Evolutionary conservation across 1,140 invertebrate genomes (phyloP).

Genomic region (Harpegnathos saltator): DNA sequence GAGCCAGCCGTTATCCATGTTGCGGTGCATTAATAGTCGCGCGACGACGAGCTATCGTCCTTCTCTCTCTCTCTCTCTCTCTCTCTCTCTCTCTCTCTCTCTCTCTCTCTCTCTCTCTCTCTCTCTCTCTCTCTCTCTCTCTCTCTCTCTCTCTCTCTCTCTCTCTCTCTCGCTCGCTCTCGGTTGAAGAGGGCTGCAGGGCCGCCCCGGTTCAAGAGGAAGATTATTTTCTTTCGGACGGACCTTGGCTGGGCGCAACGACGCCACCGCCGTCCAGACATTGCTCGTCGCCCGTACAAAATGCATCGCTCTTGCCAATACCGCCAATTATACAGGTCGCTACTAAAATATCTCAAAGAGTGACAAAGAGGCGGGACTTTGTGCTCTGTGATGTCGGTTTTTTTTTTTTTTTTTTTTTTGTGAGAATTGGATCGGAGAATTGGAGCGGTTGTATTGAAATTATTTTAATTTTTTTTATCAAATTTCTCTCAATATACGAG

Average conservation of each 20-base stretch:
- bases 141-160: too few relatives aligned
- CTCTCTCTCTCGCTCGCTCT: not conserved
- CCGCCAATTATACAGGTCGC: not conserved
- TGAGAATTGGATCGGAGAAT: too few relatives aligned
- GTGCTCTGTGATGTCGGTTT: not conserved
- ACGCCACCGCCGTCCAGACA: slow-evolving; percentile 18
- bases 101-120: not conserved
- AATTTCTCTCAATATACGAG: too few relatives aligned
- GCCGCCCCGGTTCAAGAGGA: not conserved
- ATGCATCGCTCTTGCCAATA: slow-evolving; percentile 1
- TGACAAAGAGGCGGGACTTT: too few relatives aligned
- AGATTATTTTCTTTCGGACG: slow-evolving; percentile 40
- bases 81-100: not conserved
- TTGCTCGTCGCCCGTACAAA: not conserved
- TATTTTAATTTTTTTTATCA: too few relatives aligned
- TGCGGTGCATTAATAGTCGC: slow-evolving; percentile 59
- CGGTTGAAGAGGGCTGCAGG: slow-evolving; percentile 4
- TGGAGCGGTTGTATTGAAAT: too few relatives aligned
- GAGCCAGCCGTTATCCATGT: slow-evolving; percentile 54
- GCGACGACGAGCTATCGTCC: slow-evolving; percentile 17
- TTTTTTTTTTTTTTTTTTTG: too few relatives aligned
- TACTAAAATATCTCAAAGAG: not conserved
- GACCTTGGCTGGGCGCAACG: slow-evolving; percentile 6
- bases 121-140: not conserved
- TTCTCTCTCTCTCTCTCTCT: too few relatives aligned